Evolutionary conservation across 2,797 vertebrate species (phyloP), one percentile per base, ranked within the genome.

Genomic region (Spinus olivaceus): DNA sequence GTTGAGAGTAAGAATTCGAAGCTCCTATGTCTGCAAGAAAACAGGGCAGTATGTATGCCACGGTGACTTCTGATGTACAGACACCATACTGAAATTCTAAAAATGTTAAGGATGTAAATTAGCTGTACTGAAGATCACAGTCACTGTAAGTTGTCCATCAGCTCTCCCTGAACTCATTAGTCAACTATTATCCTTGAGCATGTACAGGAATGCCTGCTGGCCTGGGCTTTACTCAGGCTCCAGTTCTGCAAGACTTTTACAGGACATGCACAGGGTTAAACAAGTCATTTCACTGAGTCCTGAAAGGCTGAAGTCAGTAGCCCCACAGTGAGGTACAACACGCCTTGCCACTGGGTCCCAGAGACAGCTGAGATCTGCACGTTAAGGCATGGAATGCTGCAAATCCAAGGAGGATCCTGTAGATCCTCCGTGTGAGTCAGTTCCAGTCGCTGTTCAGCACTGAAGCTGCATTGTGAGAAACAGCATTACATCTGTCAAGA

Each of bases 91-190:
- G 47, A 90, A 92, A 94, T 89, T 81, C 47, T 65, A 81, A 91
- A 89, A 94, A 89, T 78, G 49, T 64, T 60, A 80, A 73, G 53
- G 81, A 32, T 89, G 63, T 65, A 72, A 79, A 81, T 86, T 25
- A 72, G 47, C 63, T 89, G 61, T 71, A 35, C 56, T 63, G 65
- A 57, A 71, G 49, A 74, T 54, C 46, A 24, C 14, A 67, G 81
- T 70, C 67, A 28, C 37, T 33, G 0, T 41, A 87, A 44, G 53
- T 16, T 89, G 39, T 33, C 71, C 8, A 2, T 85, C 74, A 80
- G 49, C 53, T 90, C 56, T 86, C 28, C 46, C 67, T 35, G 30
- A 39, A 66, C 21, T 18, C 30, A n/a, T 76, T 32, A 70, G 41
- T 51, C 32, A 67, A 7, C 33, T 49, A 1, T 47, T 86, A 51